Conservation (phyloP, 2,888 invertebrate species). For the Sabatieria punctata region DNA sequence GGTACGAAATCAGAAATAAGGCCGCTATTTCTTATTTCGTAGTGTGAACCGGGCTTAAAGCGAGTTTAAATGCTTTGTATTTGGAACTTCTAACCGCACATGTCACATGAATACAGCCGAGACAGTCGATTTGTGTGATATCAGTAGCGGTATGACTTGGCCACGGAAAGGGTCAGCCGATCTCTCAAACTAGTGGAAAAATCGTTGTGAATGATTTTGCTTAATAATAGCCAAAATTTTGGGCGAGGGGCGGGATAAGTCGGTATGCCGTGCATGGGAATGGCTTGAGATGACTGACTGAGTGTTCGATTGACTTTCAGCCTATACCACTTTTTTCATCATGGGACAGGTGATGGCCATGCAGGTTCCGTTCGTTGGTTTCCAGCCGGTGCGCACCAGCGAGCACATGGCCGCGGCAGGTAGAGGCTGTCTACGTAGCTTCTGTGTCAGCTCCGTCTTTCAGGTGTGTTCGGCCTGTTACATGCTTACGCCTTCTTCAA, state of each 20-base stretch:
- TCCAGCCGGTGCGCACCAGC: conserved; percentile 93
- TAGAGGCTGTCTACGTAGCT: conserved; percentile 41
- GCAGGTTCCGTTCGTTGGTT: conserved; percentile 66
- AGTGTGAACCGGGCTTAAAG: too few species aligned
- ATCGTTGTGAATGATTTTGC: too few species aligned
- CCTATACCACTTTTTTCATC: conserved; percentile 92
- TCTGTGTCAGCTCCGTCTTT: conserved; percentile 78
- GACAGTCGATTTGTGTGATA: too few species aligned
- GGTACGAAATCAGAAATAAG: too few species aligned
- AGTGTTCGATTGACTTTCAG: conserved; percentile 37
- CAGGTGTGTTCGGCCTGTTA: conserved; percentile 81
- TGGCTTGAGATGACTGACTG: background rate
- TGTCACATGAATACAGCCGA: too few species aligned
- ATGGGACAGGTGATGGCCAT: conserved; percentile 84
- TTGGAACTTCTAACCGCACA: too few species aligned
- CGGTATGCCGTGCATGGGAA: too few species aligned
- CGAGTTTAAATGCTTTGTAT: too few species aligned
- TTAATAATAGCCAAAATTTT: background rate
- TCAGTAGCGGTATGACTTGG: too few species aligned
- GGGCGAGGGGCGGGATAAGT: background rate
- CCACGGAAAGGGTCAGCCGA: too few species aligned
- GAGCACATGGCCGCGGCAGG: conserved; percentile 98
- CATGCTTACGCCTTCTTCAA: conserved; percentile 70
- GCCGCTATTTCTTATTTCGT: too few species aligned
- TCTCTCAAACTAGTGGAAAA: too few species aligned